Conservation (phyloP, 2,797 vertebrate species). For the Urophycis tenuis region DNA sequence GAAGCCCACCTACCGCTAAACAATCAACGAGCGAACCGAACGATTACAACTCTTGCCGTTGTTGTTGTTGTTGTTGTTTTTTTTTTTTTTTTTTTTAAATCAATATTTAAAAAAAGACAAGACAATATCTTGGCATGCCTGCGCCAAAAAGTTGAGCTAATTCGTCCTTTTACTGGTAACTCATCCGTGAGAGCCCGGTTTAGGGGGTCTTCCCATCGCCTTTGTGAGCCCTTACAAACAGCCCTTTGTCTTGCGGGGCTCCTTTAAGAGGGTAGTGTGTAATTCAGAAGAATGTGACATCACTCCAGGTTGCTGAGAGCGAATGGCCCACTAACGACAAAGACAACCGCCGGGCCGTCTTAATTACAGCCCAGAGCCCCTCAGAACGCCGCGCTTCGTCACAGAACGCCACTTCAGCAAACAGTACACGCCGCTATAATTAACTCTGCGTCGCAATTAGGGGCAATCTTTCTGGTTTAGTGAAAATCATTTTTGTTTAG, state of each 20-base stretch:
- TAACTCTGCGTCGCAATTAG: neutral
- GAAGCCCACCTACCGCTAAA: neutral
- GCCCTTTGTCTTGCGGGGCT: constrained; percentile 45
- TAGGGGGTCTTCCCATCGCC: constrained; percentile 27
- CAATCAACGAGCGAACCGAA: neutral
- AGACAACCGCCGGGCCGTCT: neutral
- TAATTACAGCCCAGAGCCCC: neutral
- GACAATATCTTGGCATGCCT: neutral
- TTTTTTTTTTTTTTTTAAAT: neutral
- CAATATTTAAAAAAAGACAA: neutral
- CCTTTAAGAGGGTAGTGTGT: constrained; percentile 37
- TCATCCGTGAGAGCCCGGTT: constrained; percentile 3
- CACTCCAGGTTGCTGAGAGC: constrained; percentile 24
- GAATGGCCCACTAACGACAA: constrained; percentile 11
- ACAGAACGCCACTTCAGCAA: neutral
- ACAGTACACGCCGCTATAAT: neutral
- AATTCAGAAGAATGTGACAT: constrained; percentile 36
- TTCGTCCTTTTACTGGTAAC: constrained; percentile 11
- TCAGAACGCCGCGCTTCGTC: neutral
- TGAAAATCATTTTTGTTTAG: too few relatives aligned
- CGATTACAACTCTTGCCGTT: neutral
- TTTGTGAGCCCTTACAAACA: constrained; percentile 39
- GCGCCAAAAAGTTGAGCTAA: neutral
- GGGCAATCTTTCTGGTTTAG: neutral
- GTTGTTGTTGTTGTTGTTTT: too few relatives aligned